Evolutionary conservation across 2,113 vertebrate genomes (phyloP).

Genomic region (Ginglymostoma cirratum): DNA sequence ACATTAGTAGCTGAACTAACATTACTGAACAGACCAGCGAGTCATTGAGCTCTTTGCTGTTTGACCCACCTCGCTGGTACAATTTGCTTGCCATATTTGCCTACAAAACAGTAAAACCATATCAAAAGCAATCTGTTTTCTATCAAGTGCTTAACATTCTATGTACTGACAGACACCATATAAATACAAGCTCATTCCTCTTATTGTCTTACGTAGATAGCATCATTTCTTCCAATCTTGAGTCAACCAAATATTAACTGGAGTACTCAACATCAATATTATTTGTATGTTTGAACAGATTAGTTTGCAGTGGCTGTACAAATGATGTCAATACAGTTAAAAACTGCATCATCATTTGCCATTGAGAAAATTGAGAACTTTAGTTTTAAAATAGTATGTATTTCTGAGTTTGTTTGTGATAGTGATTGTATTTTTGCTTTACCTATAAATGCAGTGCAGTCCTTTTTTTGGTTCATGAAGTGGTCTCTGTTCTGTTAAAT

Average conservation of each 20-base stretch:
- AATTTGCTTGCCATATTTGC: not conserved
- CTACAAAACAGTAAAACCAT: not conserved
- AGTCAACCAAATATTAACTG: not conserved
- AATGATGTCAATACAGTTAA: not conserved
- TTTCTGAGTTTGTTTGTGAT: not conserved
- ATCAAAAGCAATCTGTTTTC: not conserved
- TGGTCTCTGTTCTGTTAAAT: not conserved
- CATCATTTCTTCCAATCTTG: not conserved
- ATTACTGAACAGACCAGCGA: not conserved
- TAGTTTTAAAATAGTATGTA: not conserved
- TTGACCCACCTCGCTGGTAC: not conserved
- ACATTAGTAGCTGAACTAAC: not conserved
- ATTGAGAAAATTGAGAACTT: not conserved
- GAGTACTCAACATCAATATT: not conserved
- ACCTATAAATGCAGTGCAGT: not conserved
- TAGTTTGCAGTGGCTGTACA: not conserved
- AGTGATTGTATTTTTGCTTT: not conserved
- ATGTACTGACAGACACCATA: not conserved
- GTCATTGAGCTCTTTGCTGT: not conserved
- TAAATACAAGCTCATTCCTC: not conserved
- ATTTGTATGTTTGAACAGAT: not conserved
- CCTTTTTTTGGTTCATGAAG: not conserved
- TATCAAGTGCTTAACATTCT: not conserved
- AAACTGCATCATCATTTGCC: not conserved
- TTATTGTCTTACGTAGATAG: not conserved